A percentile compares a stretch with the other conserved stretches of the same genome.
Evolutionary conservation across 2,888 invertebrate species (phyloP).

Genomic region (Agonum fuliginosum): DNA sequence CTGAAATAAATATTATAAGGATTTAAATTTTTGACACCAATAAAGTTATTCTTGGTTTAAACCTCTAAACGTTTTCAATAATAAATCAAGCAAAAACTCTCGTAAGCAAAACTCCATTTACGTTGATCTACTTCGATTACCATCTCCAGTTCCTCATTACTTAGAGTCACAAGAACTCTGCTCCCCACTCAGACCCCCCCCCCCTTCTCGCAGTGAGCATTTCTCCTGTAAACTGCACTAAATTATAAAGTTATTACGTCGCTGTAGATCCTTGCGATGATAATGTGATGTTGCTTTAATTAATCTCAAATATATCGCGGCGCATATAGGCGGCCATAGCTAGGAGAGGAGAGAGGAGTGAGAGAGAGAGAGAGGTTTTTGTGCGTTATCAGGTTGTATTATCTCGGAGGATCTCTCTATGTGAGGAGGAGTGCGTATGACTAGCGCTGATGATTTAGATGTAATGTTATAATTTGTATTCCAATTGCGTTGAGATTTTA

Average conservation of each 20-base stretch:
- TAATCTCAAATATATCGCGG: constrained; percentile 73
- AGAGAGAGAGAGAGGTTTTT: constrained; percentile 8
- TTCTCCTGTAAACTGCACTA: constrained; percentile 72
- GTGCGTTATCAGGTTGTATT: constrained; percentile 24
- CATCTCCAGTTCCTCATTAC: constrained; percentile 27
- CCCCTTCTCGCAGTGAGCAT: constrained; percentile 62
- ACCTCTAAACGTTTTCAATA: no score
- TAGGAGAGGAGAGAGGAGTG: constrained; percentile 1
- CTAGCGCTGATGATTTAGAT: background rate
- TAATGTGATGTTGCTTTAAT: constrained; percentile 75
- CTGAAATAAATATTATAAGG: no score
- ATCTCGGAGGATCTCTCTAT: no score
- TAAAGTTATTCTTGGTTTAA: no score
- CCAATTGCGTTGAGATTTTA: background rate
- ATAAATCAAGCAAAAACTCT: background rate
- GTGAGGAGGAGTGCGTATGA: background rate
- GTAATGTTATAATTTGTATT: constrained; percentile 29
- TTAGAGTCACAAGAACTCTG: background rate
- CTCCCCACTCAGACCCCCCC: background rate
- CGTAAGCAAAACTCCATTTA: constrained; percentile 5
- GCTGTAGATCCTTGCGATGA: constrained; percentile 73
- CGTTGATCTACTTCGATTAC: background rate
- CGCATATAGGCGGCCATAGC: constrained; percentile 43
- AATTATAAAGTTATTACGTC: constrained; percentile 75
- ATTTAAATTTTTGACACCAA: no score